Base-by-base conservation (phyloP, 2,888 invertebrate genomes). In the Dilophus febrilis region DNA sequence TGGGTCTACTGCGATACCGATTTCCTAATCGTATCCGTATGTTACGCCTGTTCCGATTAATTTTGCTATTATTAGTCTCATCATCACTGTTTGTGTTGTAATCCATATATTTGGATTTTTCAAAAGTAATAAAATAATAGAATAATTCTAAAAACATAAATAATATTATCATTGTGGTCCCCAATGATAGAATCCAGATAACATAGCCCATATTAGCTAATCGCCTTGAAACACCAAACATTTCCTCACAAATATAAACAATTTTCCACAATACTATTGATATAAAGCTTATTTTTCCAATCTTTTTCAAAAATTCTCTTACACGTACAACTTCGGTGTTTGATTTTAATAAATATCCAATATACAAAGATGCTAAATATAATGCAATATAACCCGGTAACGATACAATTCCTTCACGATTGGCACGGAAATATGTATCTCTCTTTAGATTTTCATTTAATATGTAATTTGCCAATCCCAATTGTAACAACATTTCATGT, bases 371-470 rank as follows among this genome's bases (percentile, higher is more conserved):
- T 46, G 78, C 68, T 42, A 92, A 66, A 59, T 88, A 92, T 5
- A 97, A 62, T 1, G 82, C 72, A 1, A 88, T 64, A 57, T 87
- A 95, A 2, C 97, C 95, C 1, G 82, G 64, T 29, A 78, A 66
- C 0, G 95, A 92, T 17, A 75, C 72, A 30, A 97, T 62, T 0
- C 97, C 97, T 65, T 98, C 97, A 42, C 86, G 73, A 61, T 98
- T 98, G 0, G 92, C 86, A 34, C 73, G 65, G 5, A 92, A 46
- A 27, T 90, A 64, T 40, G 66, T 68, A 31, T 61, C 58, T 42
- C 86, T 67, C 1, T 66, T 58, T 2, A 57, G 52, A 38, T 70
- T 55, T 37, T 70, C 33, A 42, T 70, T 55, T 11, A 14, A 10
- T 1, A 88, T 75, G 71, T 77, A 88, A 1, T 72, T 58, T 45